Percentiles rank a stretch among this genome's conserved stretches.
Evolutionary conservation across 2,113 vertebrate genomes (phyloP).

Genomic region (Albula goreensis): DNA sequence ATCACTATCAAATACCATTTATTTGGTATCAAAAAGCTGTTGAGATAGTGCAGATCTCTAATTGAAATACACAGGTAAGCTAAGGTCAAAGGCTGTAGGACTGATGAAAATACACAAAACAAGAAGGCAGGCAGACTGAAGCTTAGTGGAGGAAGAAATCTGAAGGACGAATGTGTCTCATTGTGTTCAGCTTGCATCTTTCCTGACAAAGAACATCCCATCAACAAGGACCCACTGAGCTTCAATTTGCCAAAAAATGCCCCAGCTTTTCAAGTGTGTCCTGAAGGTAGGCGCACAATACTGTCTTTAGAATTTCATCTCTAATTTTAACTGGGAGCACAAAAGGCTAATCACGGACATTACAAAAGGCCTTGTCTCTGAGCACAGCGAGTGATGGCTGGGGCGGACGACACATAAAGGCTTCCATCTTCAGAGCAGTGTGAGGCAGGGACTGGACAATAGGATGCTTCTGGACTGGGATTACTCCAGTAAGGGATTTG

Average conservation of each 20-base stretch:
- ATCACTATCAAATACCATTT: background rate
- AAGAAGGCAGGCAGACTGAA: background rate
- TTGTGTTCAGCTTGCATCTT: conserved; percentile 13
- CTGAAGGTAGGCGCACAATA: background rate
- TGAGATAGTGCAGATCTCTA: background rate
- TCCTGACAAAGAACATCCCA: background rate
- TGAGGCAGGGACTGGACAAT: background rate
- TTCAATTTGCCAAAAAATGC: conserved; percentile 12
- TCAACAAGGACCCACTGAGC: background rate
- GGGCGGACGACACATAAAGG: background rate
- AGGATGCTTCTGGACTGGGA: background rate
- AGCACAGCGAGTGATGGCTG: background rate
- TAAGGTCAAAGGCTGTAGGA: background rate
- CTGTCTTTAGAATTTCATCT: conserved; percentile 6
- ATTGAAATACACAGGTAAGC: background rate
- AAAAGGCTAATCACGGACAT: conserved; percentile 22
- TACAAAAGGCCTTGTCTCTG: background rate
- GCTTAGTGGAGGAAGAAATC: background rate
- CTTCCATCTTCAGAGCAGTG: background rate
- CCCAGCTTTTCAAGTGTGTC: background rate
- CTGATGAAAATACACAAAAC: background rate
- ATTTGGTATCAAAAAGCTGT: background rate
- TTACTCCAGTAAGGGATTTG: background rate
- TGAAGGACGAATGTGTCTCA: background rate
- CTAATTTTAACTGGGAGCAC: conserved; percentile 19